These are phyloP conservation scores for Megaceryle alcyon DNA, from an alignment of 2,797 vertebrate species.

Conservation along the genomic window DNA sequence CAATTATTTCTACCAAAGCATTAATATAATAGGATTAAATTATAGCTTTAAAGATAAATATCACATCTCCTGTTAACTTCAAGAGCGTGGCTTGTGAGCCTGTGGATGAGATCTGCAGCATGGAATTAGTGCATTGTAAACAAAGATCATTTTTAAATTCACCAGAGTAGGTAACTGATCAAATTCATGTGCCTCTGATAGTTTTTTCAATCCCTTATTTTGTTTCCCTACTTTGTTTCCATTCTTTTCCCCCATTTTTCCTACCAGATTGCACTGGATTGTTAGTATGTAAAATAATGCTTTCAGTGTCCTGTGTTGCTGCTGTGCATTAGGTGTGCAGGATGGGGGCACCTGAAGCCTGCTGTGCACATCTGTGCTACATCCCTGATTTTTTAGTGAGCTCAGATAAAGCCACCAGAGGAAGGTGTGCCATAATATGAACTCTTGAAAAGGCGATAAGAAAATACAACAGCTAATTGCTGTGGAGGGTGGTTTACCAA, in stretches of 20 bases:
- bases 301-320: not conserved
- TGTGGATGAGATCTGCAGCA: not conserved
- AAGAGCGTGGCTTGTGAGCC: not conserved
- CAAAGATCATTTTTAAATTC: not conserved
- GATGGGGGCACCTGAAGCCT: not conserved
- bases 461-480: not conserved
- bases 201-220: not conserved
- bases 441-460: not conserved
- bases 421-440: fast-evolving
- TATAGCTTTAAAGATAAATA: not conserved
- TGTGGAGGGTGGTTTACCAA: not conserved
- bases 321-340: fast-evolving
- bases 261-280: fast-evolving
- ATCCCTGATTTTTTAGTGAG: not conserved
- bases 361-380: not conserved
- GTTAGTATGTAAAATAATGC: not conserved
- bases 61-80: not conserved
- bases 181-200: not conserved
- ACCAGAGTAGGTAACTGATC: not conserved
- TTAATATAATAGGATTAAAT: not conserved
- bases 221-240: not conserved
- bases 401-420: not conserved
- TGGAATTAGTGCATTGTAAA: not conserved
- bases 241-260: not conserved
- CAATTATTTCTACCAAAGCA: not conserved